Base-by-base conservation (phyloP, 2,797 vertebrate genomes). In the Karalla daura region DNA sequence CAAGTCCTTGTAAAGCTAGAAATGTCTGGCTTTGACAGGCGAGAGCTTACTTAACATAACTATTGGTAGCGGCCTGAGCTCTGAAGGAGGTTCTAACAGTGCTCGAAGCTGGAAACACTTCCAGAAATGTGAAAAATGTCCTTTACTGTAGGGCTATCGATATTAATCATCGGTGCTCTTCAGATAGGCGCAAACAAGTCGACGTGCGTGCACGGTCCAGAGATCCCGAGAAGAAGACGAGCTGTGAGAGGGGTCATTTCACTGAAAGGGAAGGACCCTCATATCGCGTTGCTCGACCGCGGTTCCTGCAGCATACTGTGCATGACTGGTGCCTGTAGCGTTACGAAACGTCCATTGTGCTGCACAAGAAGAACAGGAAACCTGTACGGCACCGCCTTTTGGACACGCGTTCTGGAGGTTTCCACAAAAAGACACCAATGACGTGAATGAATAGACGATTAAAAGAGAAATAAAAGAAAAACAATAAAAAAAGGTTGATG, bases 211-310 rank as follows among this genome's bases (percentile, higher is more conserved):
- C 4, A 9, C 44, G 23, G 58, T 46, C 5, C 36, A 47, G 13
- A 37, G 14, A 49, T 49, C 28, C 49, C 71, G 17, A 24, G 83
- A 58, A 71, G 14, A 55, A 72, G 78, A 51, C 1, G n/a, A 76
- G 77, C 73, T 39, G 23, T 68, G 78, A 63, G 70, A 54, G 61
- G 67, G 90, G 81, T 87, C 90, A 83, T n/a, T 74, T 67, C 71
- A 46, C 53, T 66, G 56, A 73, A 81, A 81, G 59, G 41, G 30
- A 65, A 43, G 56, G 59, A 78, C 79, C 62, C 74, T 3, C 39
- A 43, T 85, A 73, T 21, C n/a, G n/a, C n/a, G n/a, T n/a, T 41
- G 63, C 49, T 67, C 7, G 25, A 33, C 25, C 50, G 2, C 44
- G 59, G 17, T 58, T 74, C 37, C 21, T 58, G 20, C 41, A 50